Evolutionary conservation across 2,113 vertebrate genomes (phyloP), one percentile per base, ranked within the genome.

Genomic region (Cichladusa arquata): DNA sequence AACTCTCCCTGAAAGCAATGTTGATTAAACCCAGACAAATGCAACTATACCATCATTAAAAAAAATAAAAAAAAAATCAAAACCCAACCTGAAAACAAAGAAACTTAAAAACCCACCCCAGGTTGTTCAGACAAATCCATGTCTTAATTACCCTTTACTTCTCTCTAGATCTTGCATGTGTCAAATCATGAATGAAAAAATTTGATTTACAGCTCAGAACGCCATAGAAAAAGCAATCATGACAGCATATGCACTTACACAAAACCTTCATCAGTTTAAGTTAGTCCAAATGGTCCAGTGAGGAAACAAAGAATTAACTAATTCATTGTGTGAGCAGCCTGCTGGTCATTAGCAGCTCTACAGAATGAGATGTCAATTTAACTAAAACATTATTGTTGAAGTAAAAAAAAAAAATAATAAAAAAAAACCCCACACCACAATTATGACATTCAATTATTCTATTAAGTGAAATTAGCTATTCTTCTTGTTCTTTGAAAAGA

Each of bases 401-500:
- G 95, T 69, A 34, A 94, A 94, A 94, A 94, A 36, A 96, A 78
- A 62, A 38, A 19, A 34, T 3, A 6, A 12, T 14, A 17, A 19
- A 50, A 19, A 50, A 58, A 18, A 14, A 3, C 4, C 6, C 14
- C 51, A 53, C 51, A 29, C 45, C 66, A 95, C 93, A 97, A 97
- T 98, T 97, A 98, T 98, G 97, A 96, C 96, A 93, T 97, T 97
- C 97, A 98, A 98, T 98, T 98, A 98, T 97, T 98, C 97, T 97
- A 98, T 98, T 98, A 98, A 98, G 94, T 81, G 33, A 98, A 98
- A 98, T 98, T 97, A 98, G 97, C 95, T 96, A 90, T 97, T 98
- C 97, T 97, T 97, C 96, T 96, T 60, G 66, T 95, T 96, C 97
- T 98, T 97, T 98, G 97, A 97, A 97, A 98, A 96, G 92, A 96